Evolutionary conservation across 2,888 invertebrate species (phyloP).

Genomic region (Callimorpha dominula): DNA sequence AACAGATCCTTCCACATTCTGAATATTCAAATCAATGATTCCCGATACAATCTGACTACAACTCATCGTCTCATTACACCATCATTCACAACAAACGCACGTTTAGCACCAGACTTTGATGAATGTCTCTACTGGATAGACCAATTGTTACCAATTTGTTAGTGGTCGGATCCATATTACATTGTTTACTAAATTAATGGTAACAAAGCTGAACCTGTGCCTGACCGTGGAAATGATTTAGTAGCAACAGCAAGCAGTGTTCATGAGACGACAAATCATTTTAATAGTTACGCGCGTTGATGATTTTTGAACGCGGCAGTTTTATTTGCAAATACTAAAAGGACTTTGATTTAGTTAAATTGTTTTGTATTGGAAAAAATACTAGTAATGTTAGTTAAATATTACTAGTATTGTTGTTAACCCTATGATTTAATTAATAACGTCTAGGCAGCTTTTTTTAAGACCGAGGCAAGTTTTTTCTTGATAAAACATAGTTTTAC

Average conservation of each 20-base stretch:
- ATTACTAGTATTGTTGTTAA: neutral
- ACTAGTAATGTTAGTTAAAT: neutral
- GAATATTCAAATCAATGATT: neutral
- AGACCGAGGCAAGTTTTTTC: too few species aligned
- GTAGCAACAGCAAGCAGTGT: conserved; percentile 40
- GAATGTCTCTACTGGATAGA: conserved; percentile 55
- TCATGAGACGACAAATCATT: conserved; percentile 48
- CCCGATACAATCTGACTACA: neutral
- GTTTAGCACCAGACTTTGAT: conserved; percentile 56
- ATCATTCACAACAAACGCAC: conserved; percentile 38
- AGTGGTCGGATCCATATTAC: conserved; percentile 61
- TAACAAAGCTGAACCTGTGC: conserved; percentile 51
- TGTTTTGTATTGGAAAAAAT: neutral
- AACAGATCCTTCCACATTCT: too few species aligned
- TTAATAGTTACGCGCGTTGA: conserved; percentile 43
- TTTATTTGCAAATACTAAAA: neutral
- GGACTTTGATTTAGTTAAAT: too few species aligned
- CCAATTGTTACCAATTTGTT: conserved; percentile 68
- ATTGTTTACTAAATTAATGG: conserved; percentile 64
- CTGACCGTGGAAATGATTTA: conserved; percentile 54
- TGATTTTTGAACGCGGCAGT: conserved; percentile 39
- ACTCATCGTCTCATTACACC: conserved; percentile 25
- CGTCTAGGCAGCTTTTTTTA: too few species aligned
- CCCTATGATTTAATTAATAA: too few species aligned
- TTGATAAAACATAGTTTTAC: too few species aligned